Percentiles rank a stretch among this genome's conserved stretches.
phyloP scores from a whole-genome alignment of 2,888 invertebrate species.

The Aelia acuminata region DNA sequence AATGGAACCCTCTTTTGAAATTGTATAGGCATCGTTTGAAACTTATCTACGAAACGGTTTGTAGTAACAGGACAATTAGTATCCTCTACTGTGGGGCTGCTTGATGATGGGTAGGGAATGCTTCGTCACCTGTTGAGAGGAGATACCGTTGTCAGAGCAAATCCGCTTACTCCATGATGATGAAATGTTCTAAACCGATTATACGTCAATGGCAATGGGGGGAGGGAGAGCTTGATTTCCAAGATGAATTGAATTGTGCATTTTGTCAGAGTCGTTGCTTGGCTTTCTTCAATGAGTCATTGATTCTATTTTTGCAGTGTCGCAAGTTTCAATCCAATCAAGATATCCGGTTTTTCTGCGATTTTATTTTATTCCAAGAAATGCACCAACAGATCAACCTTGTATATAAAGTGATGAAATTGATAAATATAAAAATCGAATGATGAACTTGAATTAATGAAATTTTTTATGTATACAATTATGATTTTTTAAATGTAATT shows the following conservation, averaged over 20 bases:
- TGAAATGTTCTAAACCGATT: not conserved
- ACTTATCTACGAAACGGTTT: not conserved
- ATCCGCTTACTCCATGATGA: not conserved
- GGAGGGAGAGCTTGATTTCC: not conserved
- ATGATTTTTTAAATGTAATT: too few relatives aligned
- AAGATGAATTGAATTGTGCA: not conserved
- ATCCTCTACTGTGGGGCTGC: not conserved
- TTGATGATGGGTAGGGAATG: not conserved
- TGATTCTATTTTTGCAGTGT: too few relatives aligned
- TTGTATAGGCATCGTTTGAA: not conserved
- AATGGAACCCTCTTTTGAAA: not conserved
- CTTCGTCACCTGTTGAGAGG: slow-evolving; percentile 2
- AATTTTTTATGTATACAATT: too few relatives aligned
- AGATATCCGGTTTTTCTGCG: too few relatives aligned
- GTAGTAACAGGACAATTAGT: not conserved
- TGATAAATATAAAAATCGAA: too few relatives aligned
- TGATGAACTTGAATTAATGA: too few relatives aligned
- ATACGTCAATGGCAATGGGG: slow-evolving; percentile 8
- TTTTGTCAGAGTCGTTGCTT: not conserved
- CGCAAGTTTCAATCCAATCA: too few relatives aligned
- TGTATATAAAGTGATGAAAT: too few relatives aligned
- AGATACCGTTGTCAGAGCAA: slow-evolving; percentile 11
- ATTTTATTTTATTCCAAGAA: too few relatives aligned
- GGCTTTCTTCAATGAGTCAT: not conserved
- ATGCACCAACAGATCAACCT: too few relatives aligned